Conservation (phyloP, 2,797 vertebrate genomes). For the Propithecus deckenii region DNA sequence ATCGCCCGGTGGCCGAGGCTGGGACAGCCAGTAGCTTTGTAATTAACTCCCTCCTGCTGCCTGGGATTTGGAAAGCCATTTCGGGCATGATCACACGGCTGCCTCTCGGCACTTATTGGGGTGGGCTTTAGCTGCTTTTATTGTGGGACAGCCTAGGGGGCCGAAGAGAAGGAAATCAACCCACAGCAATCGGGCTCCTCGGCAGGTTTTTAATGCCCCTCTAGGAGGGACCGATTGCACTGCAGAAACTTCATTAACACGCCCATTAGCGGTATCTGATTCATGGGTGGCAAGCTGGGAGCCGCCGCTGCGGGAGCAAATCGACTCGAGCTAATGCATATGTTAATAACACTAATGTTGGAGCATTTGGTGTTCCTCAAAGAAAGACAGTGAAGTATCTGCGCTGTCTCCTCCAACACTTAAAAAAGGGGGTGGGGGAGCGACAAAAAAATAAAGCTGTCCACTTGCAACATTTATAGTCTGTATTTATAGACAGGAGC, state of each 20-base stretch:
- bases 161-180: background rate
- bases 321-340: slow-evolving; percentile 72
- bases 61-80: slow-evolving; percentile 34
- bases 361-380: slow-evolving; percentile 77
- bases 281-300: slow-evolving; percentile 71
- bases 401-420: slow-evolving; percentile 64
- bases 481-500: slow-evolving; percentile 76
- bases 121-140: background rate
- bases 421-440: background rate
- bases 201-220: slow-evolving; percentile 68
- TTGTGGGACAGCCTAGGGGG: background rate
- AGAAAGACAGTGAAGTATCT: slow-evolving; percentile 77
- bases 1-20: slow-evolving; percentile 34
- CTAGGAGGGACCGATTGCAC: slow-evolving; percentile 62
- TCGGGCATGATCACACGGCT: background rate
- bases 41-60: slow-evolving; percentile 61
- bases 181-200: slow-evolving; percentile 33
- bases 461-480: slow-evolving; percentile 73
- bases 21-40: slow-evolving; percentile 67
- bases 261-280: slow-evolving; percentile 80
- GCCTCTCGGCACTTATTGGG: background rate
- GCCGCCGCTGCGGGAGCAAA: slow-evolving; percentile 70
- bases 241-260: slow-evolving; percentile 83
- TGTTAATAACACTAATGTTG: slow-evolving; percentile 79
- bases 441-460: slow-evolving; percentile 67